phyloP scores from a whole-genome alignment of 2,113 vertebrate genomes.

The Dicaeum eximium region DNA sequence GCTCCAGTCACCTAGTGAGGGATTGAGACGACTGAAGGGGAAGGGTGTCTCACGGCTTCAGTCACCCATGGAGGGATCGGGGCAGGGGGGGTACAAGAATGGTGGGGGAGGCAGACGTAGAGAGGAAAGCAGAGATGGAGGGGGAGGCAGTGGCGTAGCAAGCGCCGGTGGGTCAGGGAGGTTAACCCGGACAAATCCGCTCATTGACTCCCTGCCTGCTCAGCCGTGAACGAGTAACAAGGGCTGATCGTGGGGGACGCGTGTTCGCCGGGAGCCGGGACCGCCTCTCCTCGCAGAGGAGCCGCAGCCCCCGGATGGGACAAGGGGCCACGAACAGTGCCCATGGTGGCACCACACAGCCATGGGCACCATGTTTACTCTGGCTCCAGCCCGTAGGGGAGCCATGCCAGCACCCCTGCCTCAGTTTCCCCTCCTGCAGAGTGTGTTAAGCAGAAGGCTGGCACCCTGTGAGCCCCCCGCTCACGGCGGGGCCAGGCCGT shows the following conservation, averaged over 20 bases:
- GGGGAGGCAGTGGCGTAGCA: not conserved
- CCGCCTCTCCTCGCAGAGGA: accelerated
- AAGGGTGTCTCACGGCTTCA: not conserved
- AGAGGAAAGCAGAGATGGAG: not conserved
- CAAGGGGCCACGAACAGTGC: accelerated
- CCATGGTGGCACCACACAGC: accelerated
- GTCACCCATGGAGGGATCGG: not conserved
- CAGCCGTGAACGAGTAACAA: not conserved
- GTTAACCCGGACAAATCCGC: constrained; percentile 38
- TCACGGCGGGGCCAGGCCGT: accelerated
- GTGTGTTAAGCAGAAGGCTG: not conserved
- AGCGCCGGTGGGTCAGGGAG: not conserved
- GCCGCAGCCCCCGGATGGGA: accelerated
- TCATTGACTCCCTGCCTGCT: constrained; percentile 37
- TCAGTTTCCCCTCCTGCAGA: not conserved
- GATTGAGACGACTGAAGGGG: not conserved
- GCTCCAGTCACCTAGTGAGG: not conserved
- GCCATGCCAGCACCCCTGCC: accelerated
- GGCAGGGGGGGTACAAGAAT: accelerated
- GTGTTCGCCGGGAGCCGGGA: accelerated
- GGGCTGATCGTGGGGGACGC: accelerated
- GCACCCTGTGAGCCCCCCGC: accelerated
- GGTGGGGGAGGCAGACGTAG: not conserved
- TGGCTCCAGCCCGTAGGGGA: not conserved
- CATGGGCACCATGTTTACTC: accelerated